Base-by-base conservation (phyloP, 2,113 vertebrate species). In the Poicephalus gulielmi region DNA sequence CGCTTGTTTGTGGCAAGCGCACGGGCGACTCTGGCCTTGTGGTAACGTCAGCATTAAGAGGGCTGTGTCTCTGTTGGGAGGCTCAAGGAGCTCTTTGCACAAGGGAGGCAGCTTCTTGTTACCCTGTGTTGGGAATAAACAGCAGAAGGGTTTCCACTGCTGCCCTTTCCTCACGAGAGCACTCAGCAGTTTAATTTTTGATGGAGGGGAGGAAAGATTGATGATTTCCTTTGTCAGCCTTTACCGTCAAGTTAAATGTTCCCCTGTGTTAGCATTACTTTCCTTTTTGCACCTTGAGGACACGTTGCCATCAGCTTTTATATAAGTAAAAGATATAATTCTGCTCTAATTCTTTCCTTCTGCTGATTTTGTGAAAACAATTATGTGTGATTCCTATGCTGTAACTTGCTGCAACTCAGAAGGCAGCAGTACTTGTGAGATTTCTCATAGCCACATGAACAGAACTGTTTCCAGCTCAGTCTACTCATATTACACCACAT, bases 301-400 rank as follows among this genome's bases (percentile, higher is more conserved):
- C 31, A 6, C 14, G 30, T 70, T 12, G 2, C 47, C 66, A 63
- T 74, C 55, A 79, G 69, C 55, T 86, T 83, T 67, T 84, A 6
- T 50, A 27, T 84, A 55, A 86, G 33, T 23, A 70, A 82, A 66
- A 47, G 57, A 59, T 59, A 35, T 15, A 59, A 35, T 15, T 35
- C 74, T 91, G 80, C 74, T 92, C 69, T 87, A 33, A 84, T 84
- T 75, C 60, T 82, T 95, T 31, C 76, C 50, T 63, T 79, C 69
- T 78, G 39, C 73, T 83, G 83, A 87, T 75, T 82, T 92, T 64
- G 37, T 91, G 77, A 10, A 60, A 81, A 89, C 47, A 64, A 1
- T 82, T 55, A 11, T 4, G 46, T 39, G 10, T 53, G 49, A 66
- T 93, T 44, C 73, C 71, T 50, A 0, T 28, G n/a, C 79, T 81